Base-by-base conservation (phyloP, 2,797 vertebrate species). In the Spondyliosoma cantharus region DNA sequence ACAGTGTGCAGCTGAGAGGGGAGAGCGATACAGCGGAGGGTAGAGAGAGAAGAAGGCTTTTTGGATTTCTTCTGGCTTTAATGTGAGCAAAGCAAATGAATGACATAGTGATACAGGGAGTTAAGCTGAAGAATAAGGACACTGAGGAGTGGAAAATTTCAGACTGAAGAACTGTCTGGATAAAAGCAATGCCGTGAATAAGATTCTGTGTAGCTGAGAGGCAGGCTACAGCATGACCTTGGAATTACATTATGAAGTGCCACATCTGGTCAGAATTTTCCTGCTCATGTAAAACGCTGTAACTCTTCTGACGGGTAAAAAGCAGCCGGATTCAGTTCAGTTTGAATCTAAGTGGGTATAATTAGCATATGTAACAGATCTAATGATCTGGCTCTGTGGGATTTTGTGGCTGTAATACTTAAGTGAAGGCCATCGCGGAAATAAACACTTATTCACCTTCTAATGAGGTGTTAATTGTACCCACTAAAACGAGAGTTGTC, bases 81-180 rank as follows among this genome's bases (percentile, higher is more conserved):
- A 85, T 81, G 81, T 84, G 86, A 88, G 86, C 82, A 87, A 76
- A 82, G 83, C 82, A 87, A 92, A 90, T 83, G 74, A 91, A 88
- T 89, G 88, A 88, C 87, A 89, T 60, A 61, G 83, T 72, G 76
- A 90, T 81, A 80, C 71, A 70, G 85, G 67, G 70, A 89, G 86
- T 78, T 81, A 84, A 85, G 75, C 74, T 8, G 27, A 74, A 88
- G 85, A 88, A 81, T 82, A 80, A 86, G 81, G 81, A 87, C 82
- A 85, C 57, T 29, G 73, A 75, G 76, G 63, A 81, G 84, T 69
- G 74, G 85, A 92, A 81, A 7, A 83, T 86, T 81, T 87, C 66
- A 77, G 48, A 81, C 76, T 80, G 81, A 84, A 64, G 80, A 81
- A 65, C 67, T 58, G 81, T 89, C 80, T 65, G 70, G 80, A 78